phyloP scores from a whole-genome alignment of 2,888 invertebrate genomes.

The Epistrophe eligans region DNA sequence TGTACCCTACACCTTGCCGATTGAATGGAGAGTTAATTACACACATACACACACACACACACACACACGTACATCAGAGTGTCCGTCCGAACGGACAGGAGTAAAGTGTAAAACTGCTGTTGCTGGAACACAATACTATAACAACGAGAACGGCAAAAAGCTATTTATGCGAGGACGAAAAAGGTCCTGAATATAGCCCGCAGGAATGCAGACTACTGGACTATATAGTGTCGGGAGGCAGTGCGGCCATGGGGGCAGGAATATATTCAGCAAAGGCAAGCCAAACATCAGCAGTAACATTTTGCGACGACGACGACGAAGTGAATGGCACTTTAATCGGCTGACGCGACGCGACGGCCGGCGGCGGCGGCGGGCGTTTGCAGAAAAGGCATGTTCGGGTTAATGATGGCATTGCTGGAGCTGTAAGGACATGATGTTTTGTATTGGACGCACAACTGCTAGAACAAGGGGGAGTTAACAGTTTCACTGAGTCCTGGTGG shows the following conservation, averaged over 20 bases:
- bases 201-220: slow-evolving; percentile 30
- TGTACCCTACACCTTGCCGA: slow-evolving; percentile 43
- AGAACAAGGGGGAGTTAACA: slow-evolving; percentile 27
- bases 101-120: slow-evolving; percentile 52
- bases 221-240: not conserved
- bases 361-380: slow-evolving; percentile 46
- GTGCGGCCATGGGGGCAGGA: not conserved
- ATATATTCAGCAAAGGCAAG: not conserved
- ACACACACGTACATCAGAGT: slow-evolving; percentile 13
- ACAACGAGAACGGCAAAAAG: slow-evolving; percentile 48
- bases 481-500: not conserved
- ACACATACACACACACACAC: slow-evolving; percentile 57
- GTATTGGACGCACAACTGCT: slow-evolving; percentile 26
- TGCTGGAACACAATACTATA: slow-evolving; percentile 46
- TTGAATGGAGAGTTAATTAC: slow-evolving; percentile 74
- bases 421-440: slow-evolving; percentile 60
- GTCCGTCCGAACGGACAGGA: slow-evolving; percentile 38
- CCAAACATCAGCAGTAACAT: slow-evolving; percentile 41
- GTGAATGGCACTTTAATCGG: slow-evolving; percentile 71
- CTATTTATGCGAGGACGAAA: slow-evolving; percentile 43
- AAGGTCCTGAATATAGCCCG: slow-evolving; percentile 37
- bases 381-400: slow-evolving; percentile 74
- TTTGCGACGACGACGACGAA: slow-evolving; percentile 52
- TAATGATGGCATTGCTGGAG: slow-evolving; percentile 68
- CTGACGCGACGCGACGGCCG: slow-evolving; percentile 17